phyloP scores from a whole-genome alignment of 2,113 vertebrate species.

The Fukomys damarensis region DNA sequence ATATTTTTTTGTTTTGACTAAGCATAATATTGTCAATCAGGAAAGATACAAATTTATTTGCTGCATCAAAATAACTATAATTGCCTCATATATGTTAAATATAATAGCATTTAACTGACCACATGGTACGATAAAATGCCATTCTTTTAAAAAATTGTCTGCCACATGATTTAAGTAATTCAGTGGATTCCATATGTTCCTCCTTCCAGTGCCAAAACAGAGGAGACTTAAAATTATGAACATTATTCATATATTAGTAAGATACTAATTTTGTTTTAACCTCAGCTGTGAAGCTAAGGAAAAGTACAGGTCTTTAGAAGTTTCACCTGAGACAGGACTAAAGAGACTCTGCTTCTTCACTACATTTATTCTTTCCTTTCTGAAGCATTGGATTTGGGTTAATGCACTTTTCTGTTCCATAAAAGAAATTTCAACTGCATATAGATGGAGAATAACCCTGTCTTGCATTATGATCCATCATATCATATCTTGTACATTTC shows the following conservation, averaged over 20 bases:
- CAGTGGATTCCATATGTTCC: background rate
- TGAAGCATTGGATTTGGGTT: slow-evolving; percentile 19
- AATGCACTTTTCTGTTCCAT: slow-evolving; percentile 17
- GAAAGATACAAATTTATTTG: background rate
- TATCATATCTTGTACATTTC: slow-evolving; percentile 50
- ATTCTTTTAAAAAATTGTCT: background rate
- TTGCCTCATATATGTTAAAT: background rate
- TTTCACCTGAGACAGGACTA: background rate
- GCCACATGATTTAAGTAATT: background rate
- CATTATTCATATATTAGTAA: background rate
- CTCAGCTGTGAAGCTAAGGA: background rate
- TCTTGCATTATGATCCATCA: slow-evolving; percentile 63
- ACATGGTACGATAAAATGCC: background rate
- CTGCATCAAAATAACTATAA: background rate
- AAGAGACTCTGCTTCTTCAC: background rate
- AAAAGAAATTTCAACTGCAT: slow-evolving; percentile 64
- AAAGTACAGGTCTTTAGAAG: background rate
- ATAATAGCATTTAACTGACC: background rate
- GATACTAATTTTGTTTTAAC: background rate
- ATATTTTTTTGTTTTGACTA: background rate
- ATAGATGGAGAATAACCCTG: slow-evolving; percentile 60
- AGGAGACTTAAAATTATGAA: background rate
- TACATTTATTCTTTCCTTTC: background rate
- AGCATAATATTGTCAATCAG: background rate
- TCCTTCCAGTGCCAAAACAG: background rate